Conservation (phyloP, 2,113 vertebrate species). For the Phalacrocorax carbo region DNA sequence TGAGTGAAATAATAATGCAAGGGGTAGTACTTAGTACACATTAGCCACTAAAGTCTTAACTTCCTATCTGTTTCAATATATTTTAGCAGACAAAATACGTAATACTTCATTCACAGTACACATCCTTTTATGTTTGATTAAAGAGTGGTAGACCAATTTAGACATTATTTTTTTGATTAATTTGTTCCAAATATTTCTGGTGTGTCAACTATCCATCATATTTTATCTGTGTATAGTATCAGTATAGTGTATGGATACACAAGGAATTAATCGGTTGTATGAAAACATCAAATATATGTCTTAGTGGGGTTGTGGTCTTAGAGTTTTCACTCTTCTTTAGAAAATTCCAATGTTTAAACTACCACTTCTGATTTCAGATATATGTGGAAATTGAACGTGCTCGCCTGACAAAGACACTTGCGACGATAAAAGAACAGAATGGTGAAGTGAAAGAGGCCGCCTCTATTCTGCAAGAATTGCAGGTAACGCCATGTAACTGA, state of each 20-base stretch:
- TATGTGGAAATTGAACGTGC: slow-evolving; percentile 98
- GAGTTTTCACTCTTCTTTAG: not conserved
- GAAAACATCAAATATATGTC: not conserved
- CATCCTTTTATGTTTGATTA: not conserved
- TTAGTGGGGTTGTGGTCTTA: not conserved
- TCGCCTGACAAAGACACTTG: slow-evolving; percentile 91
- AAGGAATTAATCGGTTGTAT: not conserved
- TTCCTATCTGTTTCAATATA: not conserved
- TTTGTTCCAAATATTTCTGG: not conserved
- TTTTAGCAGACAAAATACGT: not conserved
- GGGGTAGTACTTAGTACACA: not conserved
- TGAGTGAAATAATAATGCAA: not conserved
- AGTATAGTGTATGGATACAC: not conserved
- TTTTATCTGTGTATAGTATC: not conserved
- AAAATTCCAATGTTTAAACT: not conserved
- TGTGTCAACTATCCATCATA: not conserved
- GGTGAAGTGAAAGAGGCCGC: slow-evolving; percentile 90
- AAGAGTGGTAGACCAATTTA: not conserved
- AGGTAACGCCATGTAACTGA: slow-evolving; percentile 74
- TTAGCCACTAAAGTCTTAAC: not conserved
- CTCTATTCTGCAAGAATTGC: slow-evolving; percentile 92
- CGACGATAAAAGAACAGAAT: slow-evolving; percentile 89
- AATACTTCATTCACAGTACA: not conserved
- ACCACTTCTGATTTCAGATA: slow-evolving; percentile 77
- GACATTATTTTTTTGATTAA: not conserved